Base-by-base conservation (phyloP, 2,888 invertebrate species). In the Drosophila incognita region DNA sequence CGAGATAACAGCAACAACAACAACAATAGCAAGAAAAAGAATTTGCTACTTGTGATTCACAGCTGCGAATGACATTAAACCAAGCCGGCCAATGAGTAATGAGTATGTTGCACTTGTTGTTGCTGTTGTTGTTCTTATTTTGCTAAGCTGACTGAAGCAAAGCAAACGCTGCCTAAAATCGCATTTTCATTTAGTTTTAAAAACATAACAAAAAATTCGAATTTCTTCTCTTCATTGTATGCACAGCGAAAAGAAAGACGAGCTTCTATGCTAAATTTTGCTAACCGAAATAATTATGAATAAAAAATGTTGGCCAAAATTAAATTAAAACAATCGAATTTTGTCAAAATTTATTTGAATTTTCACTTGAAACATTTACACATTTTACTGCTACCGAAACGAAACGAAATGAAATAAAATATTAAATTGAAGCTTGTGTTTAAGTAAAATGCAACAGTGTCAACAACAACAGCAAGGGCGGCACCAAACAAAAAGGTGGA, bases 401-500 rank as follows among this genome's bases (percentile, higher is more conserved):
- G 74, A 60, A 40, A 40, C 15, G 18, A 33, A 48, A 27, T 49
- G 21, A 65, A 27, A 31, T 35, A n/a, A 42, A 53, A 11, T 40
- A n/a, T 31, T 13, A 33, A 24, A 15, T 36, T 46, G 6, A 4
- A n/a, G 15, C 24, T 18, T 46, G 33, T 51, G 49, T 15, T 54
- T 60, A 38, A 59, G 65, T 35, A 59, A 71, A 73, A 74, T 73
- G 88, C 83, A 83, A 85, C 82, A 82, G 76, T 76, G 60, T 29
- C 69, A 71, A 59, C 63, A 72, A 65, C 61, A 66, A 51, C 57
- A 57, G 65, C 58, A 65, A 65, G 62, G 59, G 51, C 54, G 67
- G 64, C 81, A 72, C 65, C 51, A 38, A 53, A 57, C 40, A 57
- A 31, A 42, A 82, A 70, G 64, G 66, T 65, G 49, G 56, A 67